A percentile compares a stretch with the other conserved stretches of the same genome.
phyloP scores from a whole-genome alignment of 2,113 vertebrate genomes.

The Platycercus adscitus region DNA sequence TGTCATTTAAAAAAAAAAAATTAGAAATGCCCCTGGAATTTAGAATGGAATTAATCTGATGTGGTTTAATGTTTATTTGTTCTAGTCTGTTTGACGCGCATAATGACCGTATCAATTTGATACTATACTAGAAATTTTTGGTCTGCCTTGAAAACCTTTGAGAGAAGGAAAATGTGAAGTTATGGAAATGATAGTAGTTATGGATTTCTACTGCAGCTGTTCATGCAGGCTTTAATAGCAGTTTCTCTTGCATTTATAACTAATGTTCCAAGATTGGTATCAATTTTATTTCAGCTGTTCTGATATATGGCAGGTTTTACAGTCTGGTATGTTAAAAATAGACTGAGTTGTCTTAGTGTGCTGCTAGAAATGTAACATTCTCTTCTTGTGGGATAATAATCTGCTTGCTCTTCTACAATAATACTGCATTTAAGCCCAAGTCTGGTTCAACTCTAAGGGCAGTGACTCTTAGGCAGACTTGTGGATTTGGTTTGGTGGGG shows the following conservation, averaged over 20 bases:
- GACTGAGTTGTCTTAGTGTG: background rate
- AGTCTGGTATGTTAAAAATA: background rate
- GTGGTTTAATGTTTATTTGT: background rate
- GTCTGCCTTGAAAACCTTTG: background rate
- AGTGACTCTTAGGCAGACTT: background rate
- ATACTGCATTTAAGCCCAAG: background rate
- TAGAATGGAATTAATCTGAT: background rate
- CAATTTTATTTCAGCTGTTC: background rate
- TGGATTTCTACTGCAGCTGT: background rate
- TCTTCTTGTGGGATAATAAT: background rate
- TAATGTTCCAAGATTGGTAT: background rate
- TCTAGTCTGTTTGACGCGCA: background rate
- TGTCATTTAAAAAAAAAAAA: background rate
- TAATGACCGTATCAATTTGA: background rate
- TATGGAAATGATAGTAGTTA: background rate
- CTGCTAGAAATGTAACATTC: background rate
- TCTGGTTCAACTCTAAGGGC: background rate
- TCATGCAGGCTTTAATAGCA: background rate
- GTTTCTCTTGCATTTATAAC: background rate
- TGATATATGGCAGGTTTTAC: background rate
- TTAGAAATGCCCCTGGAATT: background rate
- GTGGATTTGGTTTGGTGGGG: background rate
- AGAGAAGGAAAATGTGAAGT: background rate
- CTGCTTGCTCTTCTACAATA: background rate
- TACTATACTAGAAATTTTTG: background rate